These are phyloP conservation scores for Shinisaurus crocodilurus DNA, from an alignment of 2,113 vertebrate species.

Conservation along the genomic window DNA sequence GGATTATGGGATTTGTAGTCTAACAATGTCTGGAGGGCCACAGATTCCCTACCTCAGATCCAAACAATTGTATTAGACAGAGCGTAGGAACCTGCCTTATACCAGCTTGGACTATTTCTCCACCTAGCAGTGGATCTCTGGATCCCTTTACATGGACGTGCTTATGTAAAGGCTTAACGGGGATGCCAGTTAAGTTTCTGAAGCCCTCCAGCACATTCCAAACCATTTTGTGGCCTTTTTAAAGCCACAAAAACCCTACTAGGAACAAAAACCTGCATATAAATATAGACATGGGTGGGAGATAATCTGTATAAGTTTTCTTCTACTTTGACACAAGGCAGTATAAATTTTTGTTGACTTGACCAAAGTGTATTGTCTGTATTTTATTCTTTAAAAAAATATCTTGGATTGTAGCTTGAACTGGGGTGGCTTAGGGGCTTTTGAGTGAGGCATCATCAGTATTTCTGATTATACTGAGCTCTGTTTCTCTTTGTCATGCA, in stretches of 20 bases:
- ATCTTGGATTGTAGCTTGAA: background rate
- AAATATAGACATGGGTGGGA: background rate
- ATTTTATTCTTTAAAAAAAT: background rate
- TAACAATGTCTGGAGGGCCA: no score
- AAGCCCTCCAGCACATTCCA: background rate
- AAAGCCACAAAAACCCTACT: background rate
- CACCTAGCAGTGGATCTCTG: background rate
- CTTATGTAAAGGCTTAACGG: background rate
- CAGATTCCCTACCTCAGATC: no score
- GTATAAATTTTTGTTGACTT: background rate
- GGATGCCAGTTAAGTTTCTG: background rate
- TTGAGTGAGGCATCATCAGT: background rate
- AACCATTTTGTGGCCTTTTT: background rate
- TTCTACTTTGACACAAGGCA: background rate
- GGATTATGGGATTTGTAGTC: no score
- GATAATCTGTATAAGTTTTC: background rate
- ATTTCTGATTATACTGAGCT: background rate
- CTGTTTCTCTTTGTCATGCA: background rate
- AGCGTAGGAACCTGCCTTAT: background rate
- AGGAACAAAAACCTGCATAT: background rate
- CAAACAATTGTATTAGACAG: background rate
- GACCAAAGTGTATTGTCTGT: background rate
- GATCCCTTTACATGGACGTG: background rate
- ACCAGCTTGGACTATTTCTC: background rate
- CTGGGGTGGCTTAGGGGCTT: no score